Base-by-base conservation (phyloP, 2,113 vertebrate genomes). In the Lonchura striata region DNA sequence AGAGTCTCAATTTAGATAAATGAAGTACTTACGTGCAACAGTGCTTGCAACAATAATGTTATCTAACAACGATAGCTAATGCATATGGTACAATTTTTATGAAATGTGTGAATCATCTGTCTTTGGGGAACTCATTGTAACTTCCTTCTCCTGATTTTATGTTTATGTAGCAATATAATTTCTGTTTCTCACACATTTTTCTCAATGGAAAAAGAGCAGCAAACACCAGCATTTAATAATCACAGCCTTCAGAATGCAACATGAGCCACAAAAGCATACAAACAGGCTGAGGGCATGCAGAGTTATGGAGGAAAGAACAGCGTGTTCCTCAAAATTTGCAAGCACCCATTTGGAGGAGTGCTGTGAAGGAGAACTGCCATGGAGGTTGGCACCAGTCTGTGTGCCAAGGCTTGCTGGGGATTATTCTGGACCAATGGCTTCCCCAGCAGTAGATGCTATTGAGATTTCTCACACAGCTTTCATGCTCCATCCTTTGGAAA, bases 41-140 rank as follows among this genome's bases (percentile, higher is more conserved):
- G 65, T 63, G 63, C 90, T 84, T 95, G 59, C 88, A 96, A 96
- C 87, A 93, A 63, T 75, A 95, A 86, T 37, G 53, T 59, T 96
- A 59, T 94, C 82, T 93, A 79, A 86, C 88, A 96, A 81, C 0
- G 22, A 83, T 75, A 94, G 76, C 79, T 93, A 88, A 88, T 60
- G 15, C 35, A 90, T 82, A 90, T 21, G 28, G 82, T 83, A 70
- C 82, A 41, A 47, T 90, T 94, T 88, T 92, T 78, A 95, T 96
- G 86, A 97, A 94, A 88, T 81, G 50, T 60, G 94, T 92, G 95
- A 96, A 95, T 96, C 92, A 94, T 92, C 52, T 88, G 60, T 94
- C 93, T 96, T 93, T 75, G 88, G 90, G 90, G 72, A 93, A 53
- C 44, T 52, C 4, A 7, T 39, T 78, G 52, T 71, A 86, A 49